Percentiles rank a stretch among this genome's conserved stretches.
These are phyloP conservation scores for Phodopus roborovskii DNA, from an alignment of 2,113 vertebrate genomes.

Conservation along the genomic window DNA sequence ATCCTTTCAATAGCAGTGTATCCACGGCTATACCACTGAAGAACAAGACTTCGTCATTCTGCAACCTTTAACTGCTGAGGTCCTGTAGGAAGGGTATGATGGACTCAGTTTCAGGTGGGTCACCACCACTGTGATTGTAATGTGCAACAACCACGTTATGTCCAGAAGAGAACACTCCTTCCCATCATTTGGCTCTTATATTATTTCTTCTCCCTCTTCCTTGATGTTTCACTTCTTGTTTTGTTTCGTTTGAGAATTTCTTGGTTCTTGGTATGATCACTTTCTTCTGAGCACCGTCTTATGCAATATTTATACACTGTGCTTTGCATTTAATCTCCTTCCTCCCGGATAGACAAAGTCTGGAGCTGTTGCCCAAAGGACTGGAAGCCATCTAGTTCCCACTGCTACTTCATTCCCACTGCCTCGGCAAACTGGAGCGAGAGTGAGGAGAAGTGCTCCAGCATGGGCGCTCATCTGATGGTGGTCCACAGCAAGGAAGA, in stretches of 20 bases:
- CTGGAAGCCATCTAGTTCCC: constrained; percentile 10
- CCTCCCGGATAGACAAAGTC: background rate
- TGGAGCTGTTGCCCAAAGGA: constrained; percentile 71
- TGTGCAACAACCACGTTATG: background rate
- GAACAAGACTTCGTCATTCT: background rate
- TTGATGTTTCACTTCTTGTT: background rate
- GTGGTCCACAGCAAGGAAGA: constrained; percentile 58
- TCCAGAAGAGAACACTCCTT: background rate
- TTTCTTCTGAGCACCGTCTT: background rate
- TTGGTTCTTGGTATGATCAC: background rate
- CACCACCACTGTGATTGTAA: background rate
- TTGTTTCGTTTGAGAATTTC: background rate
- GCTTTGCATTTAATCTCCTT: background rate
- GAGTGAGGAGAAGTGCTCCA: constrained; percentile 48
- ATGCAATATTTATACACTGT: background rate
- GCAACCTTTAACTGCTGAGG: background rate
- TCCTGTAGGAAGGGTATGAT: background rate
- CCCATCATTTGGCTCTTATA: background rate
- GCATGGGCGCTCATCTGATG: constrained; percentile 50
- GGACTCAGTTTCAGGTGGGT: background rate
- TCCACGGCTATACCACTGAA: background rate
- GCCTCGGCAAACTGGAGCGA: background rate
- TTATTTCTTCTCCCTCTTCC: background rate
- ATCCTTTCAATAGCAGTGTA: too few species aligned
- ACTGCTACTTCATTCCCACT: constrained; percentile 59